Evolutionary conservation across 1,140 invertebrate genomes (phyloP).

Genomic region (Drosophila mojavensis): DNA sequence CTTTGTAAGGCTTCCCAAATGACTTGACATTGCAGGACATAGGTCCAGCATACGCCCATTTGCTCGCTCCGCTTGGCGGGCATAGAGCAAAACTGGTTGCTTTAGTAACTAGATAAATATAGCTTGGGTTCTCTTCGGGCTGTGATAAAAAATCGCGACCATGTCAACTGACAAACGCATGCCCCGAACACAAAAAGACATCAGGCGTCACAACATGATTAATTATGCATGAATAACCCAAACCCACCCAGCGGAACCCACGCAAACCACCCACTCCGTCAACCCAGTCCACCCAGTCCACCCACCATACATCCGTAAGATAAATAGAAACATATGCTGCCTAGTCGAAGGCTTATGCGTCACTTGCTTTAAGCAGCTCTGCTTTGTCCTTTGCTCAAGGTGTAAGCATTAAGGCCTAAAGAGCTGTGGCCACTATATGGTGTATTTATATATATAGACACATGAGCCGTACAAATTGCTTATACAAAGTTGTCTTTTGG

Average conservation of each 20-base stretch:
- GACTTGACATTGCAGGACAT: too few species aligned
- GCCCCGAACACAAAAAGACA: slow-evolving; percentile 28
- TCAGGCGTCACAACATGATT: slow-evolving; percentile 66
- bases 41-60: too few species aligned
- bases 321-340: slow-evolving; percentile 71
- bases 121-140: slow-evolving; percentile 46
- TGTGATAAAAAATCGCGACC: slow-evolving; percentile 66
- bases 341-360: slow-evolving; percentile 49
- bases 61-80: too few species aligned
- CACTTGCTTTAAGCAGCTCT: slow-evolving; percentile 3
- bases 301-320: slow-evolving; percentile 55
- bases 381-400: background rate
- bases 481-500: background rate
- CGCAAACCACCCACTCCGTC: background rate
- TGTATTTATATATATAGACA: too few species aligned
- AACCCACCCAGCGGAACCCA: background rate
- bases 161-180: slow-evolving; percentile 68
- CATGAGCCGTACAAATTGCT: too few species aligned
- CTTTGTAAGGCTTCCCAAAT: too few species aligned
- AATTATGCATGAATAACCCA: slow-evolving; percentile 68
- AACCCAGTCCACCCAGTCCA: background rate
- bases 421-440: too few species aligned
- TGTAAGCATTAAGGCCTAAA: slow-evolving; percentile 4
- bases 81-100: slow-evolving; percentile 5
- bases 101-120: slow-evolving; percentile 72